phyloP scores from a whole-genome alignment of 2,888 invertebrate species.

The Drosophila prolongata region DNA sequence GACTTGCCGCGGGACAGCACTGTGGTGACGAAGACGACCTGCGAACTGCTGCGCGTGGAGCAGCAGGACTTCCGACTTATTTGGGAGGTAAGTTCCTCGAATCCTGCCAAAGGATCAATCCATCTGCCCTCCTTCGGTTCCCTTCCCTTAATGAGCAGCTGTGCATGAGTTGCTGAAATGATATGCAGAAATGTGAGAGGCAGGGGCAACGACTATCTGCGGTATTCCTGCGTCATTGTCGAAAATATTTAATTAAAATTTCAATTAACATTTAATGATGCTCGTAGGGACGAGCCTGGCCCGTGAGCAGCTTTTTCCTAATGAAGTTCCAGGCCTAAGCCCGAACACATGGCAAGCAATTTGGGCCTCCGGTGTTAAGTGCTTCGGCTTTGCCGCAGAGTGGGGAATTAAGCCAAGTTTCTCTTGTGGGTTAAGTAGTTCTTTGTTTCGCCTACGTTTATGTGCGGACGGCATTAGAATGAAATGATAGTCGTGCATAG shows the following conservation, averaged over 20 bases:
- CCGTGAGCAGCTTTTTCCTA: slow-evolving; percentile 26
- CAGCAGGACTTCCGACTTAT: slow-evolving; percentile 91
- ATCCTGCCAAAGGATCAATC: slow-evolving; percentile 7
- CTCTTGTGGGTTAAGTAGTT: slow-evolving; percentile 30
- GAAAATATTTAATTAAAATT: slow-evolving; percentile 78
- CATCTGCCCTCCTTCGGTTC: background rate
- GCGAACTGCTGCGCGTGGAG: slow-evolving; percentile 90
- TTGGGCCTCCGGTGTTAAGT: slow-evolving; percentile 33
- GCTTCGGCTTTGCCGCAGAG: slow-evolving; percentile 27
- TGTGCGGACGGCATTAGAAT: slow-evolving; percentile 44
- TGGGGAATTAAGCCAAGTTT: slow-evolving; percentile 39
- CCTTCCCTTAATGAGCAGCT: slow-evolving; percentile 48
- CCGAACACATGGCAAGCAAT: slow-evolving; percentile 40
- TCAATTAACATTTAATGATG: slow-evolving; percentile 73
- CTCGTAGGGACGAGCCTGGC: slow-evolving; percentile 18
- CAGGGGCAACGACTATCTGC: slow-evolving; percentile 45
- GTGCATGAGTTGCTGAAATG: slow-evolving; percentile 31
- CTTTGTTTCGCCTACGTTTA: slow-evolving; percentile 12
- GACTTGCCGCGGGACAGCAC: slow-evolving; percentile 90
- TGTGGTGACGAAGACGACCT: slow-evolving; percentile 90
- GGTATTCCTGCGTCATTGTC: slow-evolving; percentile 64
- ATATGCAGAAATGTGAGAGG: slow-evolving; percentile 15
- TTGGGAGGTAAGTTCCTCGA: slow-evolving; percentile 88
- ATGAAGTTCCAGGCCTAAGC: slow-evolving; percentile 32
- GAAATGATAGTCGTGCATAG: no score